Conservation (phyloP, 2,888 invertebrate genomes). For the Thalpophila matura region DNA sequence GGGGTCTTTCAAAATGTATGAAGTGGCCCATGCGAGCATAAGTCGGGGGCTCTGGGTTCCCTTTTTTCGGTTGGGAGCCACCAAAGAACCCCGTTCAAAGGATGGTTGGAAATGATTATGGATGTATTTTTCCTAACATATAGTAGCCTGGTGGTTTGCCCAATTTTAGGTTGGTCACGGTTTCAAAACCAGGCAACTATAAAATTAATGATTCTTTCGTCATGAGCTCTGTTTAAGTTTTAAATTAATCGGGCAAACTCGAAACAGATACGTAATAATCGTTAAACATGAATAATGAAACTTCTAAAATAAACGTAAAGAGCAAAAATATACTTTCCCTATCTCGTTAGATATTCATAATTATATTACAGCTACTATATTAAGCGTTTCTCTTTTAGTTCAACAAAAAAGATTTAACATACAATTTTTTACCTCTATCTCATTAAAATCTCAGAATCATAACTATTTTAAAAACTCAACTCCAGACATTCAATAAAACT, state of each 20-base stretch:
- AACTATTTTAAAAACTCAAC: conserved; percentile 39
- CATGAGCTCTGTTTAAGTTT: not conserved
- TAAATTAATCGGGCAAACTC: too few species aligned
- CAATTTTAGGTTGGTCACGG: too few species aligned
- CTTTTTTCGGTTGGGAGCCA: not conserved
- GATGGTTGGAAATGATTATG: too few species aligned
- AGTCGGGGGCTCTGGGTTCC: not conserved
- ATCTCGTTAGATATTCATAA: not conserved
- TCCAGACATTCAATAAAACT: conserved; percentile 36
- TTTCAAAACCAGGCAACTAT: not conserved
- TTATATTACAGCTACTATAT: not conserved
- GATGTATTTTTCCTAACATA: too few species aligned
- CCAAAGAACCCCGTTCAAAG: not conserved
- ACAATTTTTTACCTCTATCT: conserved; percentile 34
- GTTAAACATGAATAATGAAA: too few species aligned
- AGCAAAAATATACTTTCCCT: not conserved
- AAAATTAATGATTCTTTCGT: not conserved
- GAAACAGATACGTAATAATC: too few species aligned
- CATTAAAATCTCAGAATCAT: conserved; percentile 41
- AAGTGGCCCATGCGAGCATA: conserved; percentile 13
- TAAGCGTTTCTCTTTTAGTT: conserved; percentile 2
- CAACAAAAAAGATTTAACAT: conserved; percentile 13
- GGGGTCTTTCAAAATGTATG: conserved; percentile 20
- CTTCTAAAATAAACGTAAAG: too few species aligned
- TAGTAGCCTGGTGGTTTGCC: too few species aligned